These are phyloP conservation scores for Lacanobia oleracea DNA, from an alignment of 2,888 invertebrate genomes.

Conservation along the genomic window DNA sequence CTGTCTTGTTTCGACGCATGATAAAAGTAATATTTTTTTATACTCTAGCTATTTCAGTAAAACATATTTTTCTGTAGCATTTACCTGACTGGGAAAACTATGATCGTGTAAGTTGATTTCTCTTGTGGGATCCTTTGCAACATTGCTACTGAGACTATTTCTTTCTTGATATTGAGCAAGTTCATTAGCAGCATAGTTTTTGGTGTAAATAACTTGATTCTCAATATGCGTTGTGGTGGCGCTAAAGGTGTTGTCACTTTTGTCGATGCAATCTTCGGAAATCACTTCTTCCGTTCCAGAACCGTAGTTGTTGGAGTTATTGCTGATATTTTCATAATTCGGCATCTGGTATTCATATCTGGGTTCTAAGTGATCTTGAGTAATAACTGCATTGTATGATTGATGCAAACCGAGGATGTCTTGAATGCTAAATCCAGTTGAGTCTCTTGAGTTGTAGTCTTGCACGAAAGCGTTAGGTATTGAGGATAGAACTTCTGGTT, in stretches of 20 bases:
- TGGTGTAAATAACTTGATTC: constrained; percentile 78
- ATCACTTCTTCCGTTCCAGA: constrained; percentile 80
- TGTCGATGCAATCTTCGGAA: constrained; percentile 75
- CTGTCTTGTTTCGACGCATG: constrained; percentile 38
- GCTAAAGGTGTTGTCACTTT: constrained; percentile 73
- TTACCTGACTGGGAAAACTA: constrained; percentile 85
- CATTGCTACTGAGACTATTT: constrained; percentile 75
- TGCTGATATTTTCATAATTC: constrained; percentile 84
- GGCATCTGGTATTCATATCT: constrained; percentile 84
- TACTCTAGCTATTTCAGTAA: constrained; percentile 64
- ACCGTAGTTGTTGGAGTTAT: constrained; percentile 82
- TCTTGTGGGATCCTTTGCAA: constrained; percentile 79
- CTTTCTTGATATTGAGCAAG: constrained; percentile 79
- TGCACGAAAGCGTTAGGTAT: constrained; percentile 81
- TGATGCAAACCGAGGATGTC: constrained; percentile 88
- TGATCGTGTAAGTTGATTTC: constrained; percentile 79
- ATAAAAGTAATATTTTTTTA: constrained; percentile 44
- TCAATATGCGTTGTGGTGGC: constrained; percentile 70
- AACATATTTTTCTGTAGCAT: constrained; percentile 67
- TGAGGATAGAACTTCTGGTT: constrained; percentile 78
- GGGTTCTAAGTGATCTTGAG: constrained; percentile 78
- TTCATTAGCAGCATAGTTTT: constrained; percentile 79
- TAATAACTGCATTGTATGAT: constrained; percentile 73
- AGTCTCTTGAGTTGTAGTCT: constrained; percentile 88
- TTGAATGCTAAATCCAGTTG: constrained; percentile 87